A percentile compares a stretch with the other conserved stretches of the same genome.
These are phyloP conservation scores for Spea hammondii DNA, from an alignment of 2,797 vertebrate genomes.

Conservation along the genomic window DNA sequence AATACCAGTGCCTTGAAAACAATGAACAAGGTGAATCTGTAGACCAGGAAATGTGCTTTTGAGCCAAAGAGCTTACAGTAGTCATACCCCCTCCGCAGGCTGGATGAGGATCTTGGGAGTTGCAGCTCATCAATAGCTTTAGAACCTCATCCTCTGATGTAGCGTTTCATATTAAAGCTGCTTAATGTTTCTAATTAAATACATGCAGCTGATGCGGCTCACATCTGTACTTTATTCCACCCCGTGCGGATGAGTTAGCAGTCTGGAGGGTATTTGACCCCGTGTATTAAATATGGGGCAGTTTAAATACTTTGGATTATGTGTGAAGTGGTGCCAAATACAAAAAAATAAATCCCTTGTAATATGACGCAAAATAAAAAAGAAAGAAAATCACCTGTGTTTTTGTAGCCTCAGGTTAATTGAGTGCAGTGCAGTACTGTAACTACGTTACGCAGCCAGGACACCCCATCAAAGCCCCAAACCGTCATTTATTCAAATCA, in stretches of 20 bases:
- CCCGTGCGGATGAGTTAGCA: background rate
- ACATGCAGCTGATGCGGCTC: background rate
- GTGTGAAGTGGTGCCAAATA: constrained; percentile 31
- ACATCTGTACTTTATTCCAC: constrained; percentile 19
- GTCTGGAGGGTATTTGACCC: background rate
- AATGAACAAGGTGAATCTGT: too few relatives aligned
- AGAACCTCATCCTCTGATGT: background rate
- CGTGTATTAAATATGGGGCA: background rate
- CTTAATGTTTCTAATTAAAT: background rate
- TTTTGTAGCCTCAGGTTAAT: constrained; percentile 18
- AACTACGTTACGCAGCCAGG: too few relatives aligned
- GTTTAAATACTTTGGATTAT: constrained; percentile 10
- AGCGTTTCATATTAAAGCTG: background rate
- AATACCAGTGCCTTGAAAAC: too few relatives aligned
- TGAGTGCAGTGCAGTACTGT: background rate
- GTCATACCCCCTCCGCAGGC: background rate
- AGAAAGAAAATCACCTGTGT: constrained; percentile 6
- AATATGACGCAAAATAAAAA: background rate
- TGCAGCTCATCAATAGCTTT: background rate
- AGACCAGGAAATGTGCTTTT: too few relatives aligned
- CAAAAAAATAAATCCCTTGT: background rate
- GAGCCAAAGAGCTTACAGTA: too few relatives aligned
- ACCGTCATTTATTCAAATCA: too few relatives aligned
- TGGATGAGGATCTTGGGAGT: too few relatives aligned
- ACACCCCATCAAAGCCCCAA: too few relatives aligned